Base-by-base conservation (phyloP, 2,888 invertebrate genomes). In the Microchrysa polita region DNA sequence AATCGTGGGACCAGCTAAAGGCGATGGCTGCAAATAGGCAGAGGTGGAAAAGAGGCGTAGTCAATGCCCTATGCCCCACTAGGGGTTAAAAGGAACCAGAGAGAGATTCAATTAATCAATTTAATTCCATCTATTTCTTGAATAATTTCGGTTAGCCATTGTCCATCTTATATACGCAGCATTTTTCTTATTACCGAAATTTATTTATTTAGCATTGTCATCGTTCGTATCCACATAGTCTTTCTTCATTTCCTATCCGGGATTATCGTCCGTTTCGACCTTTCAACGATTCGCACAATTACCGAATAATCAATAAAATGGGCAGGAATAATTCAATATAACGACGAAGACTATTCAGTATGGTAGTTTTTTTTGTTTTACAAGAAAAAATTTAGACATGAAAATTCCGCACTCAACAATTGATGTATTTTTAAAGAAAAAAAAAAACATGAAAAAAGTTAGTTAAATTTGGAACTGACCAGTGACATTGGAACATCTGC, bases 91-190 rank as follows among this genome's bases (percentile, higher is more conserved):
- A n/a, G n/a, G n/a, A n/a, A n/a, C n/a, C n/a, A n/a, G n/a, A n/a
- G n/a, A n/a, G n/a, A 12, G 4, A 48, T 48, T 12, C 42, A 65
- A 65, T 65, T 65, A 65, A 65, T 65, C 65, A 65, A 65, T 48
- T 65, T 44, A 42, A 65, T 48, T 48, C 65, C 44, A 65, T 22
- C 65, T 22, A 65, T 20, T 65, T 65, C 22, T 65, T 34, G 42
- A 44, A 48, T 48, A 65, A 65, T 65, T 48, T 65, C 65, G 10
- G 22, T 65, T 44, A 65, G 44, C 65, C 65, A 48, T 44, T 18
- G 22, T 22, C 16, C 48, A 48, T 10, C 16, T n/a, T n/a, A n/a
- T n/a, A n/a, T n/a, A n/a, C 48, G 16, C 4, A 48, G 12, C 12
- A 48, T 4, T 48, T n/a, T 10, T 12, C 2, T 10, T 12, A 48